Base-by-base conservation (phyloP, 2,797 vertebrate genomes). In the Hoplostethus atlanticus region DNA sequence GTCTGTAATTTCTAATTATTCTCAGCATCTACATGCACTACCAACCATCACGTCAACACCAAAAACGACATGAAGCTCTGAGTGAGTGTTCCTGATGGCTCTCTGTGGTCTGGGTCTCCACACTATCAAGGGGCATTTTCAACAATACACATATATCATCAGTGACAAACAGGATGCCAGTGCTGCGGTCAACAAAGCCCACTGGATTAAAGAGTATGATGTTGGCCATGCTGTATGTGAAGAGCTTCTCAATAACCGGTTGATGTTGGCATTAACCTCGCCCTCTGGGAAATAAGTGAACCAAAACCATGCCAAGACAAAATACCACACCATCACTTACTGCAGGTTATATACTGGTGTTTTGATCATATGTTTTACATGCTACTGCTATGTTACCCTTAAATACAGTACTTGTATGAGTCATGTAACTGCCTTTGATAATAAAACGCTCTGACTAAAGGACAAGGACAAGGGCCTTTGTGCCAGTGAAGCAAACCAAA, bases 401-500 rank as follows among this genome's bases (percentile, higher is more conserved):
- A 25, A 13, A 25, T 4, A 16, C 3, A 25, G 50, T 25, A 25
- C 50, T 7, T 51, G 50, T 21, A 8, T 52, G 17, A 34, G 34
- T 6, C 34, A 4, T 21, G 21, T 52, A 9, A 13, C 50, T 4
- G 57, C 44, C 17, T 44, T 44, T 44, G 12, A 56, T 58, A 47
- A 15, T 58, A 8, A 60, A 63, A 16, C 28, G 9, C 60, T 56
- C 16, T 59, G 17, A 64, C 28, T 13, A 42, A 25, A 67, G 16
- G 50, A 68, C 61, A 40, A 3, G 42, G 31, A 71, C 54, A n/a
- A 65, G 71, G 63, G 6, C 68, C 56, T 73, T 68, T 21, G 4
- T 61, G 65, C 53, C 34, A 3, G 46, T 65, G 60, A 84, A 76
- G n/a, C 64, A 76, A 69, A 76, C 47, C 62, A 77, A 88, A 83